These are phyloP conservation scores for Cheirogaleus medius DNA, from an alignment of 2,113 vertebrate species.

Conservation along the genomic window DNA sequence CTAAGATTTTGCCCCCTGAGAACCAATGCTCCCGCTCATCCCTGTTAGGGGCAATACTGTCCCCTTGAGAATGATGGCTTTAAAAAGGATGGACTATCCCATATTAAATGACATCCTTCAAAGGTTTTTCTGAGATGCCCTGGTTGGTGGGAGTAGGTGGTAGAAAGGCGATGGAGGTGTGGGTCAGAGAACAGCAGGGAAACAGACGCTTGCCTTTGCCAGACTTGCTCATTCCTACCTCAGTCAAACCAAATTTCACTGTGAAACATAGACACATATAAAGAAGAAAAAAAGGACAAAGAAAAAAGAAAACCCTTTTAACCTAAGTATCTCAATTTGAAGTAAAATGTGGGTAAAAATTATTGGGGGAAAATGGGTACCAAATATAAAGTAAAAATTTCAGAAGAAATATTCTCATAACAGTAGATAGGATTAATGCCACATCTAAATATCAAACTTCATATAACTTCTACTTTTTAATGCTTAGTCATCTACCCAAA, in stretches of 20 bases:
- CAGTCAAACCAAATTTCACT: not conserved
- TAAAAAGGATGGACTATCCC: not conserved
- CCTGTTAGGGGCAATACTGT: not conserved
- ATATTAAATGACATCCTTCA: not conserved
- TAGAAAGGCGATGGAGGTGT: not conserved
- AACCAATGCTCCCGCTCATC: not conserved
- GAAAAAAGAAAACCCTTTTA: not conserved
- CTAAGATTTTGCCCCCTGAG: not conserved
- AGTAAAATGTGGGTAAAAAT: not conserved
- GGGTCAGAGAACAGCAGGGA: not conserved
- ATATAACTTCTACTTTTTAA: slow-evolving; percentile 22
- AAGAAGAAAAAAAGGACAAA: not conserved
- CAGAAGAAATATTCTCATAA: not conserved
- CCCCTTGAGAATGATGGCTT: not conserved
- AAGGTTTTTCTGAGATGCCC: not conserved
- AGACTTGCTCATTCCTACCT: not conserved
- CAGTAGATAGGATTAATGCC: not conserved
- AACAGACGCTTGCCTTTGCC: not conserved
- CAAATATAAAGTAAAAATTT: not conserved
- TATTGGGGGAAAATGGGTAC: not conserved
- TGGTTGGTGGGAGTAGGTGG: not conserved
- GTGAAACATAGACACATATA: not conserved
- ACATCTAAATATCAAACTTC: not conserved
- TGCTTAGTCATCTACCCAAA: not conserved
- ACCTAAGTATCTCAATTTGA: not conserved